Evolutionary conservation across 2,888 invertebrate genomes (phyloP).

Genomic region (Vesta saturnalis): DNA sequence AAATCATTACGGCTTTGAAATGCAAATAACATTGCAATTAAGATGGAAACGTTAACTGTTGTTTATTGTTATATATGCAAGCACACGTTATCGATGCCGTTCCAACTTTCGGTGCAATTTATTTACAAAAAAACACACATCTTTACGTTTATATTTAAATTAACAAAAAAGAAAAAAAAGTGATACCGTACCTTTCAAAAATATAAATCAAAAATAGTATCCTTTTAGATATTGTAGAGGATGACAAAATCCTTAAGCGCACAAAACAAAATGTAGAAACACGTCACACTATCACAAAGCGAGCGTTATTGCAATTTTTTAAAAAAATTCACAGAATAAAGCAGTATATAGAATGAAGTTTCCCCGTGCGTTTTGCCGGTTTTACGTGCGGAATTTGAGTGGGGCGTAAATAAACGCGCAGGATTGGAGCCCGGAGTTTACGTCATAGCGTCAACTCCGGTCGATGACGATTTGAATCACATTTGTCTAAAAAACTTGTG

Average conservation of each 20-base stretch:
- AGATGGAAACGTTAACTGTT: slow-evolving; percentile 24
- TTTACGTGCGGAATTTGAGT: slow-evolving; percentile 43
- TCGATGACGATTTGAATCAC: slow-evolving; percentile 37
- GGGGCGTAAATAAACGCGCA: slow-evolving; percentile 33
- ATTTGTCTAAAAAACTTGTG: slow-evolving; percentile 5
- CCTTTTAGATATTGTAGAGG: slow-evolving; percentile 7
- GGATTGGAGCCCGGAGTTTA: slow-evolving; percentile 42
- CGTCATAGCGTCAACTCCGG: slow-evolving; percentile 42
- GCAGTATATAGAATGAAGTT: slow-evolving; percentile 38
- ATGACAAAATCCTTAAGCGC: slow-evolving; percentile 23
- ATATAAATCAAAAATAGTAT: slow-evolving; percentile 13
- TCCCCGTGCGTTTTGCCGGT: slow-evolving; percentile 47
- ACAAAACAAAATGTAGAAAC: slow-evolving; percentile 14
- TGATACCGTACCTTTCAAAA: slow-evolving; percentile 21
- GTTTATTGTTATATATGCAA: slow-evolving; percentile 17
- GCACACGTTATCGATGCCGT: slow-evolving; percentile 11
- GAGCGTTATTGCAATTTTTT: slow-evolving; percentile 5
- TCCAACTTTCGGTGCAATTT: slow-evolving; percentile 8
- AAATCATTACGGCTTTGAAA: no score
- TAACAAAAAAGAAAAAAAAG: not conserved
- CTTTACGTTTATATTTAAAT: not conserved
- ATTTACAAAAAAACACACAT: not conserved
- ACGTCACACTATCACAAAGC: slow-evolving; percentile 15
- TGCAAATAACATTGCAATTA: slow-evolving; percentile 8
- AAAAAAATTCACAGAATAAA: slow-evolving; percentile 8